Evolutionary conservation across 2,797 vertebrate species (phyloP), one percentile per base, ranked within the genome.

Genomic region (Spinus pinus): DNA sequence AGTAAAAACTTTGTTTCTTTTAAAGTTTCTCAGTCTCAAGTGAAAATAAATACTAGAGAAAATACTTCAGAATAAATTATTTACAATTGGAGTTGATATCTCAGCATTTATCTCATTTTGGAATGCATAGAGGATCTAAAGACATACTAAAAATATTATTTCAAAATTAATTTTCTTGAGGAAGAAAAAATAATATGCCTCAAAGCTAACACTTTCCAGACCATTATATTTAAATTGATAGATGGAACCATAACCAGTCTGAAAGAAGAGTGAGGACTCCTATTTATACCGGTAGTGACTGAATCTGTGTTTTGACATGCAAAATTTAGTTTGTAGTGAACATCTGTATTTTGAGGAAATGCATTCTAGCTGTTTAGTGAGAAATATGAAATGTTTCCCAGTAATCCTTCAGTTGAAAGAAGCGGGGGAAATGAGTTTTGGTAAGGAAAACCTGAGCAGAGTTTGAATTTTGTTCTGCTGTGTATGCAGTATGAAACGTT

Each of bases 11-110:
- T 86, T 37, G 4, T 21, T 77, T 71, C 31, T 90, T 42, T 44
- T 44, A 18, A 82, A 65, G 7, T 58, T 91, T 54, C 22, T 91
- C 58, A 53, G 12, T 27, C 31, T 75, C 4, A 42, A 49, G 25
- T 58, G 35, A 72, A 83, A 90, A 39, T 81, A 25, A 35, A 25
- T 57, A 19, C 12, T 31, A 53, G 51, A 21, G 35, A 72, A 83
- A 90, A 39, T 57, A 47, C 61, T 71, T 94, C 39, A 39, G 33
- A 57, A 24, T 74, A 35, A 96, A 77, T 53, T 88, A 71, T 49
- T 67, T 90, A 25, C 31, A 70, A 12, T n/a, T 81, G 12, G 12
- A 44, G 13, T 41, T 65, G 24, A 13, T 72, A 58, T 37, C 9
- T 58, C 15, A 24, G 24, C 14, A 23, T 65, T 83, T 75, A 16